phyloP scores from a whole-genome alignment of 2,797 vertebrate species.

The Danio jaintianensis region DNA sequence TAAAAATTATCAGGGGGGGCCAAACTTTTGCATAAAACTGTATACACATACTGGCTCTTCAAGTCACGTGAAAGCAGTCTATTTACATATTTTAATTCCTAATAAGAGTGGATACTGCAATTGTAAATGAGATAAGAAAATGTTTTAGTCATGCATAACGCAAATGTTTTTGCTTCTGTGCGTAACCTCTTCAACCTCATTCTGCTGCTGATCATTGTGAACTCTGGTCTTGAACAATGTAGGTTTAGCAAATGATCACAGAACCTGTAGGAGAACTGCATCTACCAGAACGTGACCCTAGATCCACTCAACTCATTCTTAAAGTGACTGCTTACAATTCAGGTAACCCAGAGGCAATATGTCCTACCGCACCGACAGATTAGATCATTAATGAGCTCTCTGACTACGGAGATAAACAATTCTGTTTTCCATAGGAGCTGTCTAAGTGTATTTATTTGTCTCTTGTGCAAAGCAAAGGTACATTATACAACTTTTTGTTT shows the following conservation, averaged over 20 bases:
- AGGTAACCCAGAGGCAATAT: slow-evolving; percentile 1
- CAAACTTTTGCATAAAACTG: too few species aligned
- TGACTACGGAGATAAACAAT: slow-evolving; percentile 8
- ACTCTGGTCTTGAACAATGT: slow-evolving; percentile 39
- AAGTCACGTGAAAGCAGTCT: neutral
- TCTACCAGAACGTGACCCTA: slow-evolving; percentile 25
- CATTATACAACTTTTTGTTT: slow-evolving; percentile 1
- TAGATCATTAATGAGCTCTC: slow-evolving; percentile 29
- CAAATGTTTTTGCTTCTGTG: too few species aligned
- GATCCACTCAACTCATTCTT: slow-evolving; percentile 33
- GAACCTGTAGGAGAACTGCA: slow-evolving; percentile 23
- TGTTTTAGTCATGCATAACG: slow-evolving; percentile 33
- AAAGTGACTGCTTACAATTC: slow-evolving; percentile 13
- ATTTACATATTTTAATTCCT: slow-evolving; percentile 56
- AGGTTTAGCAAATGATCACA: slow-evolving; percentile 32
- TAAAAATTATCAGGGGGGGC: too few species aligned
- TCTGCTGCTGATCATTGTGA: slow-evolving; percentile 31
- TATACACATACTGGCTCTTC: too few species aligned
- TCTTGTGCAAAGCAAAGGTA: slow-evolving; percentile 4
- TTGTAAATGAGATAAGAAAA: slow-evolving; percentile 32
- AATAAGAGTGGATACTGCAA: slow-evolving; percentile 47
- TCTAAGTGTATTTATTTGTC: slow-evolving; percentile 37
- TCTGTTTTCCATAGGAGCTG: slow-evolving; percentile 22
- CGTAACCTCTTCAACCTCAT: slow-evolving; percentile 5
- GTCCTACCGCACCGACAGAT: slow-evolving; percentile 5